Evolutionary conservation across 1,140 invertebrate species (phyloP), one percentile per base, ranked within the genome.

Genomic region (Cherax quadricarinatus): DNA sequence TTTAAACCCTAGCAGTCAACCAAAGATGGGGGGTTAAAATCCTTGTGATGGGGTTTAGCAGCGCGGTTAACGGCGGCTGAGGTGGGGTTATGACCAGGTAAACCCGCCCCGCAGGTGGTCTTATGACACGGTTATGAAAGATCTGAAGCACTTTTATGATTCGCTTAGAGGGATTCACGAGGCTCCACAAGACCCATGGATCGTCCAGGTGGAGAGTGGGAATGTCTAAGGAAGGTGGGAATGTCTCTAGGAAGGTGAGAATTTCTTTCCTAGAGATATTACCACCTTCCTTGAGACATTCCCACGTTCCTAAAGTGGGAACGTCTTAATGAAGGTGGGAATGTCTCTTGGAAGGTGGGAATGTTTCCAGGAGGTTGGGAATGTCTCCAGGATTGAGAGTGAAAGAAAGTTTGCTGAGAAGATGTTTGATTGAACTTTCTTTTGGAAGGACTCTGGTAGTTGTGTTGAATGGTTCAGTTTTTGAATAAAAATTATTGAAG

Each of bases 71-170:
- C 57, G 60, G 70, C 18, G 62, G 48, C 60, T 89, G 24, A 66
- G 80, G 88, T 70, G 79, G 57, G 80, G 88, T 89, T 89, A 89
- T 57, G 62, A 79, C 57, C 79, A 81, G 88, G 53, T 66, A 62
- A 89, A 66, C 73, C 86, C 57, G 51, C 75, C 86, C 57, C 75
- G 51, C 49, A 70, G 86, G 51, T 51, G n/a, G 57, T 75, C 78
- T 88, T 78, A 88, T 79, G 86, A 88, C 78, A 75, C 86, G 75
- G 21, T 60, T 30, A 49, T 57, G 78, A 88, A 88, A 73, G 75
- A 80, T 79, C 53, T 80, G 78, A 80, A 80, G 75, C 75, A 49
- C 49, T 62, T 88, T 88, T 88, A 88, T 78, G 73, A 79, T 88
- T 88, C 78, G 86, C 78, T 88, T 88, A 78, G 86, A 80, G 49